These are phyloP conservation scores for Myripristis jacobus DNA, from an alignment of 2,797 vertebrate species.

Conservation along the genomic window DNA sequence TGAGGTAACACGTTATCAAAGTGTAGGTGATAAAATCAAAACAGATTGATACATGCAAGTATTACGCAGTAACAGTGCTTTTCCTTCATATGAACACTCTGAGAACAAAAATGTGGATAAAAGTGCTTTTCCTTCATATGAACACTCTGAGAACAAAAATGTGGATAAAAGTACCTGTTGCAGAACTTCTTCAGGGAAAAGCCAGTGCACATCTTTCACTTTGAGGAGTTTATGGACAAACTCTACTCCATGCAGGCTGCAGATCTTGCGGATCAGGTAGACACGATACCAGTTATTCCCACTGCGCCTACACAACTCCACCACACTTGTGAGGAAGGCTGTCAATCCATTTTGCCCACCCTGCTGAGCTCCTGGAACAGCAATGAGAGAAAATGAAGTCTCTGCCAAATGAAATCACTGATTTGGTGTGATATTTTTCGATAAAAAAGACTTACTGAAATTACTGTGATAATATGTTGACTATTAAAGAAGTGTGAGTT, in stretches of 20 bases:
- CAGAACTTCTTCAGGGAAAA: conserved; percentile 88
- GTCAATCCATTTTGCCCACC: conserved; percentile 22
- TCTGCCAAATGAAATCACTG: background rate
- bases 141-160: conserved; percentile 4
- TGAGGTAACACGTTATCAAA: conserved; percentile 2
- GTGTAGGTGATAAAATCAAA: conserved; percentile 2
- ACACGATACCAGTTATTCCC: conserved; percentile 90
- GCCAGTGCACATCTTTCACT: conserved; percentile 78
- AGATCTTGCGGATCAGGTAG: conserved; percentile 90
- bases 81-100: background rate
- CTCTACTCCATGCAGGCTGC: conserved; percentile 85
- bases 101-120: conserved; percentile 13
- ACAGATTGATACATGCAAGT: background rate
- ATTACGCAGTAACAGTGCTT: background rate
- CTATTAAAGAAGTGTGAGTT: background rate
- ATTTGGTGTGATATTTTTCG: background rate
- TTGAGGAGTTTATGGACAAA: conserved; percentile 85
- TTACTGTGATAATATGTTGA: background rate
- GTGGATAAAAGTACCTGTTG: conserved; percentile 60
- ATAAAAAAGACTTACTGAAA: background rate
- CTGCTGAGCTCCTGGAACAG: conserved; percentile 44
- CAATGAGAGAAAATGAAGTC: conserved; percentile 4
- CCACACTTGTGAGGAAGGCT: conserved; percentile 76
- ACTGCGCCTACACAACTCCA: conserved; percentile 74
- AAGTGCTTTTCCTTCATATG: background rate